Conservation (phyloP, 1,140 invertebrate genomes). For the Drosophila sp. region DNA sequence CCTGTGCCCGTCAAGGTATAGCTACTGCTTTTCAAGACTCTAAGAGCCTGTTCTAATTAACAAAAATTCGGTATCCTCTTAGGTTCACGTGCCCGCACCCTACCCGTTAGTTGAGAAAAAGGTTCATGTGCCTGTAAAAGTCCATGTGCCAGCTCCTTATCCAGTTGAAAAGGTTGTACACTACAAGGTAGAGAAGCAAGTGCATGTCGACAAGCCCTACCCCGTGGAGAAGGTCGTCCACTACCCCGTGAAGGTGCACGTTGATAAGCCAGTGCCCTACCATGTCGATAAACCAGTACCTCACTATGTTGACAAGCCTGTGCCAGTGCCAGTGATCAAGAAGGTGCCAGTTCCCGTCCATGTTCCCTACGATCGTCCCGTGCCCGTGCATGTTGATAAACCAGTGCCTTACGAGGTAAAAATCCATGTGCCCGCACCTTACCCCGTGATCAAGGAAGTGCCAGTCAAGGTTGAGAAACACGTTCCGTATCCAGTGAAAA, state of each 20-base stretch:
- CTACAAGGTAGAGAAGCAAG: slow-evolving; percentile 88
- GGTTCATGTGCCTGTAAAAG: slow-evolving; percentile 89
- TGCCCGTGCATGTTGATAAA: slow-evolving; percentile 87
- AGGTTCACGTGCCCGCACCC: slow-evolving; percentile 88
- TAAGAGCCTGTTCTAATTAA: not conserved
- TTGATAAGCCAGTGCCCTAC: slow-evolving; percentile 88
- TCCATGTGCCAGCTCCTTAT: slow-evolving; percentile 89
- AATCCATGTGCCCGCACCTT: slow-evolving; percentile 86
- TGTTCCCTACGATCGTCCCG: slow-evolving; percentile 87
- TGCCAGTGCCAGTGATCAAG: slow-evolving; percentile 87
- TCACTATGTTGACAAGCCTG: slow-evolving; percentile 88
- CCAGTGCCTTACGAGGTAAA: slow-evolving; percentile 87
- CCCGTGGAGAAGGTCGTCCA: slow-evolving; percentile 90
- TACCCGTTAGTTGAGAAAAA: slow-evolving; percentile 88
- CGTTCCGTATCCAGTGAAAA: slow-evolving; percentile 86
- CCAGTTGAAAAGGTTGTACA: slow-evolving; percentile 90
- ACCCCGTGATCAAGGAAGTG: slow-evolving; percentile 85
- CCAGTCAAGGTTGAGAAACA: slow-evolving; percentile 86
- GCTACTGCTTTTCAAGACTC: not conserved
- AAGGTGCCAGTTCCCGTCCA: slow-evolving; percentile 86
- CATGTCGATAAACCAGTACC: slow-evolving; percentile 88
- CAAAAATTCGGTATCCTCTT: not conserved
- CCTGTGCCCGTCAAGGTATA: slow-evolving; percentile 87
- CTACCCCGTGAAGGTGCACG: slow-evolving; percentile 89
- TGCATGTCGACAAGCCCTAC: slow-evolving; percentile 88